These are phyloP conservation scores for Homalodisca vitripennis DNA, from an alignment of 1,140 invertebrate genomes.

Conservation along the genomic window DNA sequence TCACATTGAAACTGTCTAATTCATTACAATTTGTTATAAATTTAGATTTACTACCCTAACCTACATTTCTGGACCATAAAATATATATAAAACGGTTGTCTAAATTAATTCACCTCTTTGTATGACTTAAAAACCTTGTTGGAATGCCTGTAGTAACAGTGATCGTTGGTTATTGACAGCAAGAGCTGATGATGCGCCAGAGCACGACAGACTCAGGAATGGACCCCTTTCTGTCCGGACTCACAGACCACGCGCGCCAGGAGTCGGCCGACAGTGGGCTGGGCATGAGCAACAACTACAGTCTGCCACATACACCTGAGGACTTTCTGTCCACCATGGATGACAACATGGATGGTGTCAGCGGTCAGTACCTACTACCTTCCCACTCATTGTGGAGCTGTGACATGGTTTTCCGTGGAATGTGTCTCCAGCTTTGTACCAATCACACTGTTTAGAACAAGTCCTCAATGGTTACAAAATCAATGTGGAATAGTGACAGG, in stretches of 20 bases:
- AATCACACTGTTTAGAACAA: too few species aligned
- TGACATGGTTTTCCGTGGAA: neutral
- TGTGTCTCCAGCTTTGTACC: too few species aligned
- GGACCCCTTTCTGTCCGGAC: conserved; percentile 79
- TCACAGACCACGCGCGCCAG: conserved; percentile 84
- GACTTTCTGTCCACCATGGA: conserved; percentile 88
- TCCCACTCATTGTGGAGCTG: neutral
- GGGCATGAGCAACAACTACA: conserved; percentile 80
- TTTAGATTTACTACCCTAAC: too few species aligned
- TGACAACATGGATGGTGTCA: conserved; percentile 80
- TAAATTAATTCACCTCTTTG: too few species aligned
- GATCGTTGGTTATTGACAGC: conserved; percentile 50
- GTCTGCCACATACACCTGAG: conserved; percentile 87
- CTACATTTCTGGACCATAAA: too few species aligned
- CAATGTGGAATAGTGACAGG: too few species aligned
- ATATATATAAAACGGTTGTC: too few species aligned
- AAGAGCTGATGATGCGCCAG: conserved; percentile 67
- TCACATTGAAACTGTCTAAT: too few species aligned
- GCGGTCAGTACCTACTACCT: conserved; percentile 52
- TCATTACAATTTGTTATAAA: too few species aligned
- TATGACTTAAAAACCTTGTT: too few species aligned
- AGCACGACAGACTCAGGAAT: conserved; percentile 47
- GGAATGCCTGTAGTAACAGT: too few species aligned
- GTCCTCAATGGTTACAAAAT: too few species aligned
- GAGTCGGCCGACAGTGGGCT: conserved; percentile 92